Evolutionary conservation across 2,113 vertebrate species (phyloP), one percentile per base, ranked within the genome.

Genomic region (Prionailurus bengalensis): DNA sequence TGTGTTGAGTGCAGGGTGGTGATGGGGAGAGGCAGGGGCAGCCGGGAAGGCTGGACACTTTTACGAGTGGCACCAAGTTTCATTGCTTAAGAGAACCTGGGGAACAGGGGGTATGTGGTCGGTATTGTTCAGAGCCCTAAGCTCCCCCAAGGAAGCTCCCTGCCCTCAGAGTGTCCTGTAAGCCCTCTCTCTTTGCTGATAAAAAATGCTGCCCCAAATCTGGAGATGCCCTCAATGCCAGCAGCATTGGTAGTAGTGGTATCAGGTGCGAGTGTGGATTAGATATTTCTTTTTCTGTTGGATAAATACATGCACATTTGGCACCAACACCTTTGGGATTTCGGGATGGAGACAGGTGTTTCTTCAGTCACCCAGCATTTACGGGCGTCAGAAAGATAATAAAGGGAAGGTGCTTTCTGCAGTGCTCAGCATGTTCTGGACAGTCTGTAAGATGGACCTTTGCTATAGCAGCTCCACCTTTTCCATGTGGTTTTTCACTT

Each of bases 391-490:
- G 21, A 55, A 61, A 58, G 55, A 4, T 7, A 39, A 23, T 10
- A 1, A 42, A 29, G 61, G 31, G 33, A 39, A 17, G 0, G 1
- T 19, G 58, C 27, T 42, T 70, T n/a, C 39, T 21, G 11, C 53
- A 1, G 0, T 5, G n/a, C 55, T 63, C 55, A 29, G 33, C 14
- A 10, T 0, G 0, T 7, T 21, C 65, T 6, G 29, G 16, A 5
- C 4, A 19, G 23, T 74, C 36, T 76, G 1, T 42, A 4, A 33
- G 17, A 48, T 1, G 6, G 21, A 53, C 61, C 87, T 45, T 61
- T 58, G 42, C 51, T 31, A 1, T 7, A 17, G 19, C 2, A 7
- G n/a, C 55, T 23, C 10, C 21, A 4, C 23, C n/a, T 81, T 68
- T 88, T 31, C 51, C 36, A 15, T 5, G 23, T 25, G 66, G 7